Conservation (phyloP, 2,888 invertebrate genomes). For the Synanthedon tipuliformis region DNA sequence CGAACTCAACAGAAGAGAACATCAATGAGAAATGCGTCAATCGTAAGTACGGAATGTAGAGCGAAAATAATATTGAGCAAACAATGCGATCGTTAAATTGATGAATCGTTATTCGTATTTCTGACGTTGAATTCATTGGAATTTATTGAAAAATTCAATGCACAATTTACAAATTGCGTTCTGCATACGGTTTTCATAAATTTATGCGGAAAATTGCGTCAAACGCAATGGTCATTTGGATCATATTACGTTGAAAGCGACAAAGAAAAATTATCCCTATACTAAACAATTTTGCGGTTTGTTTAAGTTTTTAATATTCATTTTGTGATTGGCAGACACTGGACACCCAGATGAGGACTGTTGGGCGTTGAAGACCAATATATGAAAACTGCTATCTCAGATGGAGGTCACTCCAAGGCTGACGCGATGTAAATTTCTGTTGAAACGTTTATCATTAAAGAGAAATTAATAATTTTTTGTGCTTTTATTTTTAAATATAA, state of each 20-base stretch:
- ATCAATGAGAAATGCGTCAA: slow-evolving; percentile 25
- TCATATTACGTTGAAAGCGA: background rate
- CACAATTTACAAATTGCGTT: slow-evolving; percentile 1
- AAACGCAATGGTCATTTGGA: background rate
- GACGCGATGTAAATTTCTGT: too few relatives aligned
- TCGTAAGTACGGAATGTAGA: slow-evolving; percentile 45
- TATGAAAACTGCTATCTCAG: too few relatives aligned
- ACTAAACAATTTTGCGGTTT: background rate
- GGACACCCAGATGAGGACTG: slow-evolving; percentile 20
- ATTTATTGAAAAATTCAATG: too few relatives aligned
- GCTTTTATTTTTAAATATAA: too few relatives aligned
- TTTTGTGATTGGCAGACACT: slow-evolving; percentile 18
- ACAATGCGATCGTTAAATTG: background rate
- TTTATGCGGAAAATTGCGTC: background rate
- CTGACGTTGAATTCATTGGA: background rate
- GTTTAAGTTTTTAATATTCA: background rate
- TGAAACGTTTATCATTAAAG: too few relatives aligned
- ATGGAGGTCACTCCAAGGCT: too few relatives aligned
- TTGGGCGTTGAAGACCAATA: background rate
- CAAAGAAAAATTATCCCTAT: background rate
- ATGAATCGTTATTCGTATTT: background rate
- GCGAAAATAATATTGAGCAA: slow-evolving; percentile 1
- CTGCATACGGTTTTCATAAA: slow-evolving; percentile 7
- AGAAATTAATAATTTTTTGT: too few relatives aligned
- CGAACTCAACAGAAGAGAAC: slow-evolving; percentile 12